Evolutionary conservation across 2,888 invertebrate genomes (phyloP).

Genomic region (Pseudanteris insignis): DNA sequence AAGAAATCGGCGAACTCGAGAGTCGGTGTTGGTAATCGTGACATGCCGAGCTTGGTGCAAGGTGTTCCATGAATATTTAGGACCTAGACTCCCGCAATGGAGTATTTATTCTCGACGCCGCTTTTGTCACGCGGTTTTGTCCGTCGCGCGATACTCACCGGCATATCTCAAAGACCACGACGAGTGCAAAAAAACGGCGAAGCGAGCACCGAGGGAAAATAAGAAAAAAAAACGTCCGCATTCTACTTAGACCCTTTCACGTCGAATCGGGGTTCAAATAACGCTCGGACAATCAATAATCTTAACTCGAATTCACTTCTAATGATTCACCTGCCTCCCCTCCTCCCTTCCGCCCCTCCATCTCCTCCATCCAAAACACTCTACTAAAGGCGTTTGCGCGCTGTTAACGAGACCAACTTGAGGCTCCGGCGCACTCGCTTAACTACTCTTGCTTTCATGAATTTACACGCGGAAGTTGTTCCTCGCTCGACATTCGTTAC

Average conservation of each 20-base stretch:
- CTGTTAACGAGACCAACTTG: conserved; percentile 24
- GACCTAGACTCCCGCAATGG: conserved; percentile 59
- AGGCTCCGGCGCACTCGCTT: conserved; percentile 21
- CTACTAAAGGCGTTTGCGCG: conserved; percentile 21
- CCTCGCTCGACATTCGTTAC: too few relatives aligned
- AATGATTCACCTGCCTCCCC: conserved; percentile 26
- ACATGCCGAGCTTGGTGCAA: conserved; percentile 40
- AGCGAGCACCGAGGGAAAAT: too few relatives aligned
- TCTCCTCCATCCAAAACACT: too few relatives aligned
- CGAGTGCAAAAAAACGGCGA: too few relatives aligned
- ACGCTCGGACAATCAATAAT: conserved; percentile 38
- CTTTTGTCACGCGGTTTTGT: conserved; percentile 58
- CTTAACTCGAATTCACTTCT: conserved; percentile 25
- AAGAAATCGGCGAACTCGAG: conserved; percentile 18
- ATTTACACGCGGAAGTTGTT: too few relatives aligned
- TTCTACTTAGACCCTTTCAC: conserved; percentile 27
- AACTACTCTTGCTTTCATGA: conserved; percentile 13
- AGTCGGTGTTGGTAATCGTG: conserved; percentile 35
- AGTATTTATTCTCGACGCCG: conserved; percentile 60
- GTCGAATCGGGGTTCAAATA: conserved; percentile 32
- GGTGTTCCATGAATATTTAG: conserved; percentile 60
- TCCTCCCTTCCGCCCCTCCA: too few relatives aligned
- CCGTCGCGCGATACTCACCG: conserved; percentile 30
- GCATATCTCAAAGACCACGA: conserved; percentile 29
- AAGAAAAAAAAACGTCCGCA: conserved; percentile 7